phyloP scores from a whole-genome alignment of 2,888 invertebrate genomes.

The Mythimna vitellina region DNA sequence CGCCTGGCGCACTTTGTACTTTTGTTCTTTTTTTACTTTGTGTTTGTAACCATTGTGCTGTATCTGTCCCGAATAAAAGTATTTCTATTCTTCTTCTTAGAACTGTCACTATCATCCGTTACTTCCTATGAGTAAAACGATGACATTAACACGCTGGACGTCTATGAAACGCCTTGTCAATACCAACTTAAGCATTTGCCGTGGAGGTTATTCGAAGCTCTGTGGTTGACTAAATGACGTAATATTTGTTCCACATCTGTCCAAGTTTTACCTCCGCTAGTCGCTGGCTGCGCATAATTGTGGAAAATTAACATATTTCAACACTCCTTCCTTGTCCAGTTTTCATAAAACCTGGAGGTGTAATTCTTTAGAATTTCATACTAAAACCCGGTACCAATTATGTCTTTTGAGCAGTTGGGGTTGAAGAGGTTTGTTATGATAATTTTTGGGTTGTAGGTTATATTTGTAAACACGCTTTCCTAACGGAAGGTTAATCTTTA shows the following conservation, averaged over 20 bases:
- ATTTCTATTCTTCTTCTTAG: no score
- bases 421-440: constrained; percentile 19
- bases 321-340: constrained; percentile 49
- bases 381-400: constrained; percentile 33
- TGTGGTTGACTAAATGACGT: constrained; percentile 12
- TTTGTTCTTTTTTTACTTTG: no score
- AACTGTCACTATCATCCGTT: no score
- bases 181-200: not conserved
- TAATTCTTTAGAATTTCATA: constrained; percentile 55
- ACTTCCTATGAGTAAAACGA: no score
- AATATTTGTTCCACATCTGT: constrained; percentile 45
- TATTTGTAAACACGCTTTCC: not conserved
- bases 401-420: constrained; percentile 15
- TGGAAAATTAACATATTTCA: constrained; percentile 69
- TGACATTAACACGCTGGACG: not conserved
- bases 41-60: no score
- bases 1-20: no score
- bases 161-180: not conserved
- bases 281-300: constrained; percentile 69
- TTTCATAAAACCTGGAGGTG: constrained; percentile 59
- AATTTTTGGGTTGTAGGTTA: not conserved
- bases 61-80: no score
- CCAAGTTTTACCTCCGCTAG: constrained; percentile 31
- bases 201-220: not conserved
- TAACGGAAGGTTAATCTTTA: no score